Evolutionary conservation across 53 echinoderm and acorn worm genomes (phyloP).

Genomic region (Luidia sarsii): DNA sequence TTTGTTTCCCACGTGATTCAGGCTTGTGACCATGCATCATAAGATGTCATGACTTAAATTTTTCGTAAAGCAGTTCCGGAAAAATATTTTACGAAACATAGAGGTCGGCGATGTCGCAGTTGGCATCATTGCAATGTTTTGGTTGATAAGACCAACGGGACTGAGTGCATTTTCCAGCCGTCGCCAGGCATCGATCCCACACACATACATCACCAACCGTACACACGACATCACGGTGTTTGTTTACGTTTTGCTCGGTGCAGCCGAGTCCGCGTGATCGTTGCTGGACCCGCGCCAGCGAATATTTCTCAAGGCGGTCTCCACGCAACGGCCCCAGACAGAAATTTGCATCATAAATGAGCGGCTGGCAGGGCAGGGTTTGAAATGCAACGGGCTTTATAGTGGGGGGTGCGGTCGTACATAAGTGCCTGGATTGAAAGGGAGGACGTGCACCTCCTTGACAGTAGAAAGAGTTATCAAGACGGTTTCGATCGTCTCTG

Average conservation of each 20-base stretch:
- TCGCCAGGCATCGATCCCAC: slow-evolving; percentile 45
- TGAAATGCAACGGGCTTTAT: too few relatives aligned
- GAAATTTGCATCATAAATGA: slow-evolving; percentile 42
- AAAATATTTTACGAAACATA: not conserved
- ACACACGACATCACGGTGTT: slow-evolving; percentile 20
- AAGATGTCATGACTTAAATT: not conserved
- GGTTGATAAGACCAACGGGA: not conserved
- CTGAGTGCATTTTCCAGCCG: slow-evolving; percentile 11
- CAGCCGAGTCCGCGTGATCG: slow-evolving; percentile 30
- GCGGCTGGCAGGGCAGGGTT: too few relatives aligned
- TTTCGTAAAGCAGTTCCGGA: slow-evolving; percentile 38
- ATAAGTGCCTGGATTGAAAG: too few relatives aligned
- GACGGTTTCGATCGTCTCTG: too few relatives aligned
- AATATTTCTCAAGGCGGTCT: slow-evolving; percentile 13
- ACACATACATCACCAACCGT: too few relatives aligned
- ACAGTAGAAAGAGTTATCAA: too few relatives aligned
- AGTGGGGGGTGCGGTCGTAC: too few relatives aligned
- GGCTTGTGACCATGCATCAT: not conserved
- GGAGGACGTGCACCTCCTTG: too few relatives aligned
- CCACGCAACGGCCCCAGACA: slow-evolving; percentile 48
- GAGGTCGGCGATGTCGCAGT: slow-evolving; percentile 8
- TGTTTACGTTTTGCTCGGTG: slow-evolving; percentile 45
- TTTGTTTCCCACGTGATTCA: too few relatives aligned
- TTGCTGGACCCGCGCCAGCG: slow-evolving; percentile 41
- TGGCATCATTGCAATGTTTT: slow-evolving; percentile 28